These are phyloP conservation scores for Xestoiulus laeticollis DNA, from an alignment of 2,888 invertebrate species.

Conservation along the genomic window DNA sequence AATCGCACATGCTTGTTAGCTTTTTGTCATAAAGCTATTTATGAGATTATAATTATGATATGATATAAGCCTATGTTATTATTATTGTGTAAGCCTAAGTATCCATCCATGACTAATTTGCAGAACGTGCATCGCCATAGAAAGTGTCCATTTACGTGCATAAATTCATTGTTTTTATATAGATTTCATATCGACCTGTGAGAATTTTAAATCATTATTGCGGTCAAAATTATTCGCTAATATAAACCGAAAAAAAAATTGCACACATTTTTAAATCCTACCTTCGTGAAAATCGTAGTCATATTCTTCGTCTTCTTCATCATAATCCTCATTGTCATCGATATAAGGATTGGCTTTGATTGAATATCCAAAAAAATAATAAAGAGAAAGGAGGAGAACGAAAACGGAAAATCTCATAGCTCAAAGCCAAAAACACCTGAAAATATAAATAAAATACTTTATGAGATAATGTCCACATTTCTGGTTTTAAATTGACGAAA, in stretches of 20 bases:
- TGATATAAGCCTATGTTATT: neutral
- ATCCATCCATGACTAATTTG: neutral
- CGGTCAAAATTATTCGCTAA: neutral
- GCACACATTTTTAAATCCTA: neutral
- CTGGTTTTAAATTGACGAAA: no score
- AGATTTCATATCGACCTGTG: neutral
- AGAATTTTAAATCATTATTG: neutral
- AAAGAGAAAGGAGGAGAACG: slow-evolving; percentile 51
- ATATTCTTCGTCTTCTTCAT: slow-evolving; percentile 51
- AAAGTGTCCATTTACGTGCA: slow-evolving; percentile 3
- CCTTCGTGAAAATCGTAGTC: slow-evolving; percentile 47
- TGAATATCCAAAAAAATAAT: slow-evolving; percentile 47
- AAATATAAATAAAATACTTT: slow-evolving; percentile 13
- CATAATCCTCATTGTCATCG: slow-evolving; percentile 53
- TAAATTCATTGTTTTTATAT: neutral
- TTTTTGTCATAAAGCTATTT: neutral
- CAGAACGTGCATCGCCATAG: neutral
- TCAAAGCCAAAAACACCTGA: slow-evolving; percentile 49
- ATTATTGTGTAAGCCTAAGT: neutral
- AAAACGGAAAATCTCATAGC: slow-evolving; percentile 54
- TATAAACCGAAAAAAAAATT: neutral
- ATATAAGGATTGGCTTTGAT: slow-evolving; percentile 49
- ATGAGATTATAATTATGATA: neutral
- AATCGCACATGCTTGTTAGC: slow-evolving; percentile 2
- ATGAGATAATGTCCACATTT: no score